Conservation (phyloP, 2,113 vertebrate species). For the Oryzias melastigma region DNA sequence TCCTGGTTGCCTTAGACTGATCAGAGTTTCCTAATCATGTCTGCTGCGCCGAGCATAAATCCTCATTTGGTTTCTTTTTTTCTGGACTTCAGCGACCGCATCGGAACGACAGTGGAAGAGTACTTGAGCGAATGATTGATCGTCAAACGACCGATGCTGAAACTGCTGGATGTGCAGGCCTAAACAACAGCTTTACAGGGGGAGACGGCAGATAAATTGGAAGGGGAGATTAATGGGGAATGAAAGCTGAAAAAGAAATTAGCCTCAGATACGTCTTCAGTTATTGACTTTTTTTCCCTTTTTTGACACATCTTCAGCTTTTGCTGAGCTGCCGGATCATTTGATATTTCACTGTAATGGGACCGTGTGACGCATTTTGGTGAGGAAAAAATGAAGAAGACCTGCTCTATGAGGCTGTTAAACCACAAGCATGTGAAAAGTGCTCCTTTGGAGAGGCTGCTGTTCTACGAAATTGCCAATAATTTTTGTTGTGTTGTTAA, state of each 20-base stretch:
- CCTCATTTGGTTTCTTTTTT: neutral
- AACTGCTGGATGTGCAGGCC: neutral
- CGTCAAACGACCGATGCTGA: neutral
- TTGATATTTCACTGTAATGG: neutral
- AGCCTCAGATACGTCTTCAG: neutral
- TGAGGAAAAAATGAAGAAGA: neutral
- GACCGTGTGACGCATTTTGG: neutral
- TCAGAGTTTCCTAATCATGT: conserved; percentile 29
- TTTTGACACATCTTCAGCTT: neutral
- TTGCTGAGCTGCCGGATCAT: neutral
- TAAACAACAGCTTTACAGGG: neutral
- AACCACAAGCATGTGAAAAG: neutral
- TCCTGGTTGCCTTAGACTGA: neutral
- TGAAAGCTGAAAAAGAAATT: neutral
- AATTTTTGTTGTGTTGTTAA: neutral
- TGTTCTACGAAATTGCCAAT: neutral
- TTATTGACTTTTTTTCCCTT: neutral
- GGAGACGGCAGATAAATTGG: neutral
- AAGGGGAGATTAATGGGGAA: neutral
- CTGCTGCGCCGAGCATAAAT: conserved; percentile 14
- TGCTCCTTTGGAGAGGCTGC: neutral
- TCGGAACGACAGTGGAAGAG: neutral
- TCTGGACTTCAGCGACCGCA: neutral
- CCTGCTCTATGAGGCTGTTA: neutral
- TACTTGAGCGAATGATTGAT: neutral